Conservation (phyloP, 2,888 invertebrate genomes). For the Agapostemon virescens region DNA sequence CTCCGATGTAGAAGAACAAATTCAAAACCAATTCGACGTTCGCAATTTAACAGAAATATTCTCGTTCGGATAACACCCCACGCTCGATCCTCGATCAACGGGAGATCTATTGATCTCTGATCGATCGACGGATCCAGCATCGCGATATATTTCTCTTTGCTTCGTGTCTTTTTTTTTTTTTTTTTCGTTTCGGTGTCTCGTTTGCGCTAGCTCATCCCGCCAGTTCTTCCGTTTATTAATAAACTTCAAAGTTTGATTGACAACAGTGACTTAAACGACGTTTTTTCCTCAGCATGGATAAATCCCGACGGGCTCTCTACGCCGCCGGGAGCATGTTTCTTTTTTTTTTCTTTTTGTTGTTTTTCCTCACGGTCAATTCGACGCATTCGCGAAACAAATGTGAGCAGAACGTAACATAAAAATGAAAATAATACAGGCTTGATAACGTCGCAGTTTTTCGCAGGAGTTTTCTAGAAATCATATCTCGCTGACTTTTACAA, state of each 20-base stretch:
- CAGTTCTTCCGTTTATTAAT: slow-evolving; percentile 69
- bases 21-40: neutral
- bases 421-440: slow-evolving; percentile 45
- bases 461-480: slow-evolving; percentile 71
- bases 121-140: neutral
- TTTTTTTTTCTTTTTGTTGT: slow-evolving; percentile 7
- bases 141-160: neutral
- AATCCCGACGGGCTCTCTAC: slow-evolving; percentile 55
- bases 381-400: slow-evolving; percentile 36
- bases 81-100: neutral
- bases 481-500: slow-evolving; percentile 62
- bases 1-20: neutral
- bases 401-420: slow-evolving; percentile 9
- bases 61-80: neutral
- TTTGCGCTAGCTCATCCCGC: slow-evolving; percentile 68
- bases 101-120: neutral
- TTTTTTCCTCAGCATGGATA: slow-evolving; percentile 60
- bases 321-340: slow-evolving; percentile 15
- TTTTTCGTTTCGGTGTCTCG: slow-evolving; percentile 61
- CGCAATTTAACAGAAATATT: neutral
- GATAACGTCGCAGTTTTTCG: too few relatives aligned
- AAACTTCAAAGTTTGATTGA: slow-evolving; percentile 71
- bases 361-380: neutral
- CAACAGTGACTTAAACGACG: slow-evolving; percentile 71
- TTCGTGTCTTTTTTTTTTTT: slow-evolving; percentile 32